These are phyloP conservation scores for Argyrosomus japonicus DNA, from an alignment of 2,113 vertebrate species.

Conservation along the genomic window DNA sequence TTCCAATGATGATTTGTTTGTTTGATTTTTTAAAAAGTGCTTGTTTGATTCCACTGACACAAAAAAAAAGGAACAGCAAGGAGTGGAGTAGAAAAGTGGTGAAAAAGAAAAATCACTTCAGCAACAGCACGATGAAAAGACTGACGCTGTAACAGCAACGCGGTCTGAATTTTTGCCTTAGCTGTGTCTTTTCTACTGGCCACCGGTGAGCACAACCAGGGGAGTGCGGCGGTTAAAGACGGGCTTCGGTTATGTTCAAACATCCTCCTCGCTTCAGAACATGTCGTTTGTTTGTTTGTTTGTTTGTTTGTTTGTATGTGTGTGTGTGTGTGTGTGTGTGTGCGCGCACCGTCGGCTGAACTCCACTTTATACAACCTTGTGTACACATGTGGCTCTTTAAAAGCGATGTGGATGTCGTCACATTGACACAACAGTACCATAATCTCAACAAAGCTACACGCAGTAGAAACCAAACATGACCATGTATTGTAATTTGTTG, in stretches of 20 bases:
- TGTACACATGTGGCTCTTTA: constrained; percentile 66
- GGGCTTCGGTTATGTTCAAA: constrained; percentile 11
- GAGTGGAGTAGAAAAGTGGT: constrained; percentile 63
- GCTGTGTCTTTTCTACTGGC: constrained; percentile 17
- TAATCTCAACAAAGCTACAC: constrained; percentile 77
- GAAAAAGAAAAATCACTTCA: constrained; percentile 28
- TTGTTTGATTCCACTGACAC: constrained; percentile 84
- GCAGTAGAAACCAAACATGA: constrained; percentile 71
- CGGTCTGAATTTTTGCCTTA: background rate
- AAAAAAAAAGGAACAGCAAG: constrained; percentile 66
- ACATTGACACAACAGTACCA: constrained; percentile 82
- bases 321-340: background rate
- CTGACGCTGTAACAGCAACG: background rate
- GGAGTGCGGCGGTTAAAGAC: constrained; percentile 6
- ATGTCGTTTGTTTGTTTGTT: background rate
- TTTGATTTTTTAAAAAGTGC: constrained; percentile 80
- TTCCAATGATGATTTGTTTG: constrained; percentile 78
- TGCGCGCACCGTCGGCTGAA: constrained; percentile 34
- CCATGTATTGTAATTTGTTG: constrained; percentile 61
- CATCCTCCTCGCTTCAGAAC: constrained; percentile 20
- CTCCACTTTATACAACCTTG: constrained; percentile 41
- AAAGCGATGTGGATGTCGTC: constrained; percentile 72
- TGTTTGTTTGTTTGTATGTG: no score
- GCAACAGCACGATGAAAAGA: constrained; percentile 43
- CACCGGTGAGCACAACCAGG: constrained; percentile 16